Evolutionary conservation across 2,888 invertebrate genomes (phyloP), one percentile per base, ranked within the genome.

Genomic region (Anarsia innoxiella): DNA sequence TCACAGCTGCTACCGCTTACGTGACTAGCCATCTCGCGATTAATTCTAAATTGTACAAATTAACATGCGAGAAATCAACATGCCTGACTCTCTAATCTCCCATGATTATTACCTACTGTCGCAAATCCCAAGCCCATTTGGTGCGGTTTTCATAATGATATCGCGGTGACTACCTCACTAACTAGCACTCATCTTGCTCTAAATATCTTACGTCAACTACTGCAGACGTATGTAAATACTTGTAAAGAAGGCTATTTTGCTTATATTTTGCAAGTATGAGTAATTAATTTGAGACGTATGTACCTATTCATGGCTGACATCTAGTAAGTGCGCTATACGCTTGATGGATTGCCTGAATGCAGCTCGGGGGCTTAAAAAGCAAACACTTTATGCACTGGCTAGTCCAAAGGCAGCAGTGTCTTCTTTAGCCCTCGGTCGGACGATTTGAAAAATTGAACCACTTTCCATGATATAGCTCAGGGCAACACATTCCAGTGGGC

Each of bases 361-460:
- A 36, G 43, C 50, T 43, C 23, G 31, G 34, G 37, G 51, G 44
- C 23, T 31, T 35, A 30, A 42, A 42, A 39, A 39, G 39, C 35
- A 28, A 37, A 35, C 37, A 40, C 39, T 41, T 41, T 42, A 41
- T 39, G 23, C 31, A 35, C 35, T n/a, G n/a, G n/a, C n/a, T 29
- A 37, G 26, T 44, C 37, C 42, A 45, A 46, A 46, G 44, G 45
- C 40, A 48, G 44, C 36, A 35, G 38, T 39, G 39, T 39, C 36
- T 40, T 40, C 42, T 31, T 34, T 31, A 42, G 37, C 43, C 34
- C 42, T 44, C 47, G 34, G 39, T 44, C 41, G 42, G 49, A 46
- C 48, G 45, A 49, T 64, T 71, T 70, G 66, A 73, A 71, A 71
- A 74, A 76, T 73, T 59, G 54, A 54, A 71, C 67, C 70, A 73